Percentiles rank a stretch among this genome's conserved stretches.
Evolutionary conservation across 2,888 invertebrate genomes (phyloP).

Genomic region (Bhutanitis thaidina): DNA sequence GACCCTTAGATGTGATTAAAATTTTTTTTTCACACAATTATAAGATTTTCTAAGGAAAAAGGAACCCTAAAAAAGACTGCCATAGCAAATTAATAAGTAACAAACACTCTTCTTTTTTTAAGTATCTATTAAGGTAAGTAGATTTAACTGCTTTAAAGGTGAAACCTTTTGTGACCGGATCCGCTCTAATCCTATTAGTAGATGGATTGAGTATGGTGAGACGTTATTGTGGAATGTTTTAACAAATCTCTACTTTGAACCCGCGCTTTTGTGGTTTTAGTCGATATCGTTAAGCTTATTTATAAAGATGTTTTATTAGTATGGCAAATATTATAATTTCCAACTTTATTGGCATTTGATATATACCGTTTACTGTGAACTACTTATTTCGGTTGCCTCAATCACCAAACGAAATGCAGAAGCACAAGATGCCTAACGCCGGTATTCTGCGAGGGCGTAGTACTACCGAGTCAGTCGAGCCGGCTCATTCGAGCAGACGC

Average conservation of each 20-base stretch:
- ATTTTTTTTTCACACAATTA: no score
- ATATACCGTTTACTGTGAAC: no score
- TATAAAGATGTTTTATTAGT: no score
- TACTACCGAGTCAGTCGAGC: no score
- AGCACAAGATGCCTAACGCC: no score
- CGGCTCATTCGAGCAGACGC: no score
- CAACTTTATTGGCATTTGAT: no score
- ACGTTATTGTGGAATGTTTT: slow-evolving; percentile 9
- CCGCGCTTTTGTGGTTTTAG: slow-evolving; percentile 10
- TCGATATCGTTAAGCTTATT: slow-evolving; percentile 4
- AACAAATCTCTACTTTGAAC: slow-evolving; percentile 7
- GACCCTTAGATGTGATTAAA: no score
- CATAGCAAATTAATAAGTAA: slow-evolving; percentile 8
- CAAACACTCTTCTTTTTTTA: slow-evolving; percentile 13
- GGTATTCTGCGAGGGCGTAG: no score
- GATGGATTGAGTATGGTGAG: slow-evolving; percentile 36
- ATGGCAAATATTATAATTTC: no score
- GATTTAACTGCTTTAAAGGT: slow-evolving; percentile 27
- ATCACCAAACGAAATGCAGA: no score
- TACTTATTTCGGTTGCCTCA: no score
- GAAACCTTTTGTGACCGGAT: slow-evolving; percentile 53
- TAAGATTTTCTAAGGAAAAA: not conserved
- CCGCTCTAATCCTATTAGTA: slow-evolving; percentile 50
- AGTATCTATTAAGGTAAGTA: slow-evolving; percentile 21
- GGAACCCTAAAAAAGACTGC: slow-evolving; percentile 4